Base-by-base conservation (phyloP, 2,113 vertebrate species). In the Pyxicephalus adspersus region DNA sequence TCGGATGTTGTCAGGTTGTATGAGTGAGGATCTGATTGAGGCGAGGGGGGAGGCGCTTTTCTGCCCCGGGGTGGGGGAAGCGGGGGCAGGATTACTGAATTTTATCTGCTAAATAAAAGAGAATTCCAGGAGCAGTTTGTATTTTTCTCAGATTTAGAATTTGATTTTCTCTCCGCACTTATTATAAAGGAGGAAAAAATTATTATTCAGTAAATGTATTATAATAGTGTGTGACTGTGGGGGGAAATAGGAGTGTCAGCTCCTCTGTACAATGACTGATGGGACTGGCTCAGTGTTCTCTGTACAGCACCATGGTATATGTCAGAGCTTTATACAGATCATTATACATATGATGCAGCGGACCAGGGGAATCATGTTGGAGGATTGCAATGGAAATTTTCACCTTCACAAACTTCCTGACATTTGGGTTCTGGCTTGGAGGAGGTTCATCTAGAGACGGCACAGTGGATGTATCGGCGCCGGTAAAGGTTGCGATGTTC, bases 71-170 rank as follows among this genome's bases (percentile, higher is more conserved):
- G 26, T 60, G 74, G 1, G 23, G 18, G 22, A n/a, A n/a, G n/a
- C n/a, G n/a, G n/a, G 18, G 74, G 29, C 20, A 23, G 58, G 45
- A 18, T 28, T 64, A 64, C 52, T 31, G 74, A 60, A 76, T 76
- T 64, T 76, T 25, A 22, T 50, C n/a, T 5, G 13, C 51, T 77
- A 57, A 66, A 77, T 77, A 34, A 77, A 54, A n/a, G 60, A 22
- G 11, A 52, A 51, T 64, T 5, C 22, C 20, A 54, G 77, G 45
- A n/a, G 64, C 29, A 45, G 60, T 68, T 57, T 26, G 19, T 55
- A 26, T 38, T 34, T 52, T 20, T 45, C 52, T 38, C 25, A 67
- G 11, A 57, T 31, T 29, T 67, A 26, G 28, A 0, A 18, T 26
- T 52, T 22, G 13, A 38, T 29, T 26, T 22, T 26, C n/a, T 22